Conservation (phyloP, 2,797 vertebrate species). For the Esox masquinongy region DNA sequence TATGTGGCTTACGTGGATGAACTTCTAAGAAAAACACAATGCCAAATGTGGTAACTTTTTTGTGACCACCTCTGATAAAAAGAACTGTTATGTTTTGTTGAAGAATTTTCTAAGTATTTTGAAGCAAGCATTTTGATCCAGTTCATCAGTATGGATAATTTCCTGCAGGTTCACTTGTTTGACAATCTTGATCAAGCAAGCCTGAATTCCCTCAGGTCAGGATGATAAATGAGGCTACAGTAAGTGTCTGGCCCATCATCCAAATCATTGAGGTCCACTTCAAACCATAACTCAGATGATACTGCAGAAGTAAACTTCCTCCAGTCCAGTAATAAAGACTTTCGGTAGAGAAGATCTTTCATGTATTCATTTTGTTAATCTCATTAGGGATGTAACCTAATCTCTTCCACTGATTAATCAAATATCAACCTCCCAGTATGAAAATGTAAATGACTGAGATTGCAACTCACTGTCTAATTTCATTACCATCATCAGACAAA, state of each 20-base stretch:
- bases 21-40: neutral
- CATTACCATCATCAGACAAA: conserved; percentile 13
- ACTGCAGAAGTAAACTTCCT: neutral
- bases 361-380: conserved; percentile 28
- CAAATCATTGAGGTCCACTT: neutral
- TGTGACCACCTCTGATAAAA: too few relatives aligned
- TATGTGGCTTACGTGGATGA: neutral
- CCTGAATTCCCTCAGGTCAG: neutral
- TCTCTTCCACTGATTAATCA: conserved; percentile 37
- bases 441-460: conserved; percentile 26
- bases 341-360: conserved; percentile 16
- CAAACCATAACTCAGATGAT: neutral
- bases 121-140: neutral
- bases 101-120: neutral
- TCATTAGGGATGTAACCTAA: conserved; percentile 27
- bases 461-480: conserved; percentile 27
- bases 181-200: neutral
- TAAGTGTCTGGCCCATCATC: neutral
- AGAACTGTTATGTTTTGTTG: neutral
- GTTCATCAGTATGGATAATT: neutral
- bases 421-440: conserved; percentile 16
- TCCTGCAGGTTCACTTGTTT: neutral
- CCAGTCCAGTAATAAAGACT: neutral
- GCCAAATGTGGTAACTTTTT: neutral
- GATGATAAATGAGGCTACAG: neutral